Evolutionary conservation across 2,797 vertebrate species (phyloP).

Genomic region (Apodemus agrarius): DNA sequence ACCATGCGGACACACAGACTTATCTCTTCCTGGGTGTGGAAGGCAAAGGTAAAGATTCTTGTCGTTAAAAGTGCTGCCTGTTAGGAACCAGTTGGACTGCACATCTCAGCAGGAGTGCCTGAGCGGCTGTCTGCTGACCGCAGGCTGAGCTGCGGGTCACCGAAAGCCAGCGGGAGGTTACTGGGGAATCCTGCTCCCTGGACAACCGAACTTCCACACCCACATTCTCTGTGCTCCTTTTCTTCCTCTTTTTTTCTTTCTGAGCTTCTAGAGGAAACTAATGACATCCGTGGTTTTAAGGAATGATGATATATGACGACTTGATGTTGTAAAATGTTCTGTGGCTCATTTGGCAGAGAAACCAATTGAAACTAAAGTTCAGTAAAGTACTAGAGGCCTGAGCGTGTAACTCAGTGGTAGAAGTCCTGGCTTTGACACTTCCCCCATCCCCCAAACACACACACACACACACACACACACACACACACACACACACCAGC

Average conservation of each 20-base stretch:
- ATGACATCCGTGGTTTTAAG: background rate
- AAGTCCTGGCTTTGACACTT: background rate
- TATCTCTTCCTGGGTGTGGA: background rate
- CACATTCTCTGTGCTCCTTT: background rate
- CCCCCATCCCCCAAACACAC: background rate
- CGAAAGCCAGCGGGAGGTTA: background rate
- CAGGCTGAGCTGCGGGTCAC: background rate
- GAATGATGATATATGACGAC: constrained; percentile 14
- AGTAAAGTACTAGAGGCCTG: background rate
- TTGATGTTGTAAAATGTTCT: background rate
- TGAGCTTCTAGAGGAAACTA: constrained; percentile 44
- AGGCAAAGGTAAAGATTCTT: constrained; percentile 27
- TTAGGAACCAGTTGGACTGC: constrained; percentile 10
- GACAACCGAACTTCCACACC: background rate
- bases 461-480: background rate
- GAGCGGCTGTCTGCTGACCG: background rate
- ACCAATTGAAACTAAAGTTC: background rate
- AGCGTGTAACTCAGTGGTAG: no score
- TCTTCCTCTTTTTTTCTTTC: background rate
- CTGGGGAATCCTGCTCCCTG: background rate
- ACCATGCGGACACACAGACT: background rate
- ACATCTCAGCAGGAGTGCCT: background rate
- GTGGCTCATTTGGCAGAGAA: constrained; percentile 41
- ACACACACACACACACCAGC: background rate
- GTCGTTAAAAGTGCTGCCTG: constrained; percentile 3